These are phyloP conservation scores for Colaptes auratus DNA, from an alignment of 2,113 vertebrate genomes.

Conservation along the genomic window DNA sequence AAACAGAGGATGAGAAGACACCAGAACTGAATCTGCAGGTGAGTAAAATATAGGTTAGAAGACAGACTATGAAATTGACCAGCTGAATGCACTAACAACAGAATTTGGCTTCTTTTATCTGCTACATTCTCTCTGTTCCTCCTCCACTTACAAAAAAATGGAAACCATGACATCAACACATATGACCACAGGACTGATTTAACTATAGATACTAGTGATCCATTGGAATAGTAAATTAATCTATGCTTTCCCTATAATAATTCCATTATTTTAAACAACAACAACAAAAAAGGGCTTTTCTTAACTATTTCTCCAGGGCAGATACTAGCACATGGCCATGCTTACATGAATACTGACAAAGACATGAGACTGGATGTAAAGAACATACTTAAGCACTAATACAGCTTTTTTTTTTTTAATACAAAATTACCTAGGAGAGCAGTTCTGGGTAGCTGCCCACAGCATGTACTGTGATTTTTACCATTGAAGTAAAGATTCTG, in stretches of 20 bases:
- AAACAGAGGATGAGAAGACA: neutral
- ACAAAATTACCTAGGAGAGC: neutral
- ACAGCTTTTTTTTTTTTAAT: neutral
- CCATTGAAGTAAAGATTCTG: neutral
- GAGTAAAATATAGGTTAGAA: neutral
- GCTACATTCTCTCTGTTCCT: neutral
- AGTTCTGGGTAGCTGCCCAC: neutral
- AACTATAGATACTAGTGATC: neutral
- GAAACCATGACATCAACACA: neutral
- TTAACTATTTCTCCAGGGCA: neutral
- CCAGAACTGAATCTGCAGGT: neutral
- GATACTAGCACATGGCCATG: neutral
- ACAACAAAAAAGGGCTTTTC: neutral
- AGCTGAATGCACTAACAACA: neutral
- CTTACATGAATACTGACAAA: neutral
- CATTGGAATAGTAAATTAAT: neutral
- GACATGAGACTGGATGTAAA: neutral
- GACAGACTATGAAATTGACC: neutral
- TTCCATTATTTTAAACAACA: neutral
- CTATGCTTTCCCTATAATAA: neutral
- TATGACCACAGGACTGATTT: neutral
- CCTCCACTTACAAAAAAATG: neutral
- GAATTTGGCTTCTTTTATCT: neutral
- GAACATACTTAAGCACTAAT: neutral
- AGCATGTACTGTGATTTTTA: neutral